A percentile compares a stretch with the other conserved stretches of the same genome.
phyloP scores from a whole-genome alignment of 1,140 invertebrate species.

The Globodera rostochiensis region DNA sequence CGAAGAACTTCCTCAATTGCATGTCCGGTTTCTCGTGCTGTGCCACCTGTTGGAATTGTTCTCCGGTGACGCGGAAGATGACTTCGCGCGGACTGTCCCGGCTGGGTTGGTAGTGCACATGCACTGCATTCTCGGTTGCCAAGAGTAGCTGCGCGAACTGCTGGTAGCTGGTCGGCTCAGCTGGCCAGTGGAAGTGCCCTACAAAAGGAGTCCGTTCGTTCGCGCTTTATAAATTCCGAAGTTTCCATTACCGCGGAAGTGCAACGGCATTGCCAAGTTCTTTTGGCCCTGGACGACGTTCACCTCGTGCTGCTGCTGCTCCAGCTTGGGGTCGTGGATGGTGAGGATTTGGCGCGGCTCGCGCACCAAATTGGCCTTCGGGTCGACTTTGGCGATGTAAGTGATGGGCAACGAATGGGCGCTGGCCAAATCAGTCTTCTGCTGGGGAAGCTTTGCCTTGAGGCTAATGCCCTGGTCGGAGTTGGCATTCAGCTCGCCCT shows the following conservation, averaged over 20 bases:
- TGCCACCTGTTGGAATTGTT: constrained; percentile 37
- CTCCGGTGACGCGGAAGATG: constrained; percentile 16
- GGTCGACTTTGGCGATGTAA: constrained; percentile 30
- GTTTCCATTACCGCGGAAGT: constrained; percentile 10
- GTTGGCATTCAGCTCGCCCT: constrained; percentile 33
- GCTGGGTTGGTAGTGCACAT: constrained; percentile 44
- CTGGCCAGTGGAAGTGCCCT: constrained; percentile 24
- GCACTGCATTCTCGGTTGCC: constrained; percentile 45
- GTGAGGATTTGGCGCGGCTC: constrained; percentile 34
- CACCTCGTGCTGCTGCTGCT: constrained; percentile 20
- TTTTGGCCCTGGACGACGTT: constrained; percentile 15
- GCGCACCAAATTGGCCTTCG: constrained; percentile 10
- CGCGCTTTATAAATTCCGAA: background rate
- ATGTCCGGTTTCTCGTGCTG: constrained; percentile 4
- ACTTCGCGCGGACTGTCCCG: constrained; percentile 35
- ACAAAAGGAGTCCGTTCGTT: background rate
- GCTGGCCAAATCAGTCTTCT: constrained; percentile 41
- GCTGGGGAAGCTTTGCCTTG: constrained; percentile 36
- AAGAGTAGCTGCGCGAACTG: constrained; percentile 44
- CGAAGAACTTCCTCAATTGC: constrained; percentile 38
- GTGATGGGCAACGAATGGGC: constrained; percentile 45
- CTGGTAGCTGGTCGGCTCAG: constrained; percentile 19
- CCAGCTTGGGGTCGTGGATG: constrained; percentile 20
- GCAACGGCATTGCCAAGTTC: constrained; percentile 19
- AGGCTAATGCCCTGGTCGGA: constrained; percentile 14